Evolutionary conservation across 2,113 vertebrate genomes (phyloP).

Genomic region (Lagopus leucura): DNA sequence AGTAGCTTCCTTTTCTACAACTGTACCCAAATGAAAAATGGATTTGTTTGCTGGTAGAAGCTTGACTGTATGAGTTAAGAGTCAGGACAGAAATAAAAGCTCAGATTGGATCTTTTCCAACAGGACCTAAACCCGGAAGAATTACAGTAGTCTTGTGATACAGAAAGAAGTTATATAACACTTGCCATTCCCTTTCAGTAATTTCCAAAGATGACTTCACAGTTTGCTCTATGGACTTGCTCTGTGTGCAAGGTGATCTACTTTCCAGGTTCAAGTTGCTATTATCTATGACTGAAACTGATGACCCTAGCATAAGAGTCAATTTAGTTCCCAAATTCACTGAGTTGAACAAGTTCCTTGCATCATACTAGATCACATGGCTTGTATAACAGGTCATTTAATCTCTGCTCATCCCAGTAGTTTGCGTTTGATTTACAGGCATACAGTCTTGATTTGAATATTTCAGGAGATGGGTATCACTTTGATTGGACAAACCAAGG

Average conservation of each 20-base stretch:
- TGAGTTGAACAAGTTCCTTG: background rate
- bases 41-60: background rate
- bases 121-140: slow-evolving; percentile 68
- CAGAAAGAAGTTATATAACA: slow-evolving; percentile 39
- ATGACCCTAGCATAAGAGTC: background rate
- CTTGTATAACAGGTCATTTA: background rate
- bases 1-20: background rate
- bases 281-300: background rate
- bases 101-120: slow-evolving; percentile 60
- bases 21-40: background rate
- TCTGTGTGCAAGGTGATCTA: background rate
- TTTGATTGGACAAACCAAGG: background rate
- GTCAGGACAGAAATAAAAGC: slow-evolving; percentile 40
- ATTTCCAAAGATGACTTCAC: slow-evolving; percentile 23
- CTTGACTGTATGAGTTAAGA: slow-evolving; percentile 2
- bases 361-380: background rate
- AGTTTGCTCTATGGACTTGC: background rate
- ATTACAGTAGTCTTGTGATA: slow-evolving; percentile 25
- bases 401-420: background rate
- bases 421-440: background rate
- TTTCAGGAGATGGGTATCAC: background rate
- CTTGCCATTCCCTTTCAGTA: slow-evolving; percentile 7
- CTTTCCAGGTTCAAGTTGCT: slow-evolving; percentile 9
- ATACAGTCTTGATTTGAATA: background rate
- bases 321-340: background rate